These are phyloP conservation scores for Papilio elwesi DNA, from an alignment of 2,888 invertebrate species.

Conservation along the genomic window DNA sequence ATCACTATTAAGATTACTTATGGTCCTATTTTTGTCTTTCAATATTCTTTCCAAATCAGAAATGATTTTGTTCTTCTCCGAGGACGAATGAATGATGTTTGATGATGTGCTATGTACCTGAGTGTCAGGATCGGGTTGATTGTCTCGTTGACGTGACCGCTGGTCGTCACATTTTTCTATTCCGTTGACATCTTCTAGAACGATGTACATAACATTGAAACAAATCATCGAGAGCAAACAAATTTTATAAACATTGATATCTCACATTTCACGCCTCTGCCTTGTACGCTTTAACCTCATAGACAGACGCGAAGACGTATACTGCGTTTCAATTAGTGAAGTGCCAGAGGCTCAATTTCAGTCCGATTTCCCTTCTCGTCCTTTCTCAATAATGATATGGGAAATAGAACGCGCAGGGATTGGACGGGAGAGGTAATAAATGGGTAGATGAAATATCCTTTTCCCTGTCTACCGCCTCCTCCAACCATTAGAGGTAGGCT, in stretches of 20 bases:
- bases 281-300: too few species aligned
- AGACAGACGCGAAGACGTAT: too few species aligned
- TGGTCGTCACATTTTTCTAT: conserved; percentile 57
- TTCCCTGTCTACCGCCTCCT: too few species aligned
- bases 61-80: conserved; percentile 73
- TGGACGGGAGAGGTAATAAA: too few species aligned
- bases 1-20: conserved; percentile 72
- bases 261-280: neutral
- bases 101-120: conserved; percentile 74
- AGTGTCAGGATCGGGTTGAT: conserved; percentile 55
- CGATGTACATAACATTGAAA: neutral
- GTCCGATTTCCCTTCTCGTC: too few species aligned
- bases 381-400: too few species aligned
- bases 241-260: neutral
- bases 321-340: too few species aligned
- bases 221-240: neutral
- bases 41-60: conserved; percentile 75
- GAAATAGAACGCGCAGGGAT: too few species aligned
- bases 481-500: too few species aligned
- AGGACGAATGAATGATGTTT: conserved; percentile 68
- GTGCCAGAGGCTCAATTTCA: too few species aligned
- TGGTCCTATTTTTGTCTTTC: conserved; percentile 72
- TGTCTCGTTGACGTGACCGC: conserved; percentile 53
- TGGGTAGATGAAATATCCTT: too few species aligned
- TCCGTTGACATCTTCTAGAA: conserved; percentile 59